Percentiles rank a stretch among this genome's conserved stretches.
These are phyloP conservation scores for Drosophila limbata DNA, from an alignment of 2,888 invertebrate genomes.

Conservation along the genomic window DNA sequence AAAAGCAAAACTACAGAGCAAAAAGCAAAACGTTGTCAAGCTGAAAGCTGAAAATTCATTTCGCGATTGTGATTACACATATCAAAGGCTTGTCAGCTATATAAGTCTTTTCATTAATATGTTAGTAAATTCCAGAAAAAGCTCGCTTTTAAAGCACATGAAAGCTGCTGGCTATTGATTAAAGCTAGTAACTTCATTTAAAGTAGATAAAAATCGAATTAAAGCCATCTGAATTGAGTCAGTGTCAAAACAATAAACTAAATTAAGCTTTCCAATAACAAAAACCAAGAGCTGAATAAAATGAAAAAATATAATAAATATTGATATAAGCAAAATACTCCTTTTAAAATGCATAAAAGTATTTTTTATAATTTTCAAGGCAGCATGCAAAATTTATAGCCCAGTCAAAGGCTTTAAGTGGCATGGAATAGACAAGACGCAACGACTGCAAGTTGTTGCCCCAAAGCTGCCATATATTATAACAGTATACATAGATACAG, in stretches of 20 bases:
- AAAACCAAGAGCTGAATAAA: not conserved
- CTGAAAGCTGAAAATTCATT: constrained; percentile 19
- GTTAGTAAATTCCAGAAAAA: not conserved
- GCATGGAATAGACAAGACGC: constrained; percentile 38
- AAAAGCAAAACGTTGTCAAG: constrained; percentile 11
- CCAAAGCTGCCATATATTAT: constrained; percentile 52
- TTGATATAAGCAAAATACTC: constrained; percentile 3
- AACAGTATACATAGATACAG: constrained; percentile 6
- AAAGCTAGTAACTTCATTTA: not conserved
- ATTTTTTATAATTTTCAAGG: constrained; percentile 15
- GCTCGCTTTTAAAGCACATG: constrained; percentile 3
- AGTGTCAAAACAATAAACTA: constrained; percentile 1
- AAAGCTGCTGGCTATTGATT: not conserved
- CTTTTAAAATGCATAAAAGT: constrained; percentile 10
- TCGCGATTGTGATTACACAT: constrained; percentile 10
- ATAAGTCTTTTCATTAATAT: not conserved
- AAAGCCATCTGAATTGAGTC: too few relatives aligned
- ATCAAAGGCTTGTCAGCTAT: constrained; percentile 21
- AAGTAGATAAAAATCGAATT: too few relatives aligned
- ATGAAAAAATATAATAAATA: not conserved
- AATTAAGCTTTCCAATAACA: not conserved
- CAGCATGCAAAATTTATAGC: constrained; percentile 43
- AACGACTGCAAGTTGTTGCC: constrained; percentile 26
- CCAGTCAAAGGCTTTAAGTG: constrained; percentile 32
- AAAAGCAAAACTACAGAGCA: not conserved